Conservation (phyloP, 2,888 invertebrate genomes). For the Coecobrya sp. region DNA sequence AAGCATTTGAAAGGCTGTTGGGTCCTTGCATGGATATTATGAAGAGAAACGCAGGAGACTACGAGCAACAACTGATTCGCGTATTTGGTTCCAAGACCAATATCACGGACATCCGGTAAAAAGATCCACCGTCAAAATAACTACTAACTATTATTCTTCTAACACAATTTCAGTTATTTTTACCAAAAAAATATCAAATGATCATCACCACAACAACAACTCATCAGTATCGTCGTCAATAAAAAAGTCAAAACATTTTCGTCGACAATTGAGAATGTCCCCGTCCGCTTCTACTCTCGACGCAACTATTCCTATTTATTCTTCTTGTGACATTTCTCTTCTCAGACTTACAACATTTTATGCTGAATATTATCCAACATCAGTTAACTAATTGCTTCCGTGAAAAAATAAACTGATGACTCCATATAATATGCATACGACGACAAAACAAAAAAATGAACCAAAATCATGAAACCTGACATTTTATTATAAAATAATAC, state of each 20-base stretch:
- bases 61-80: conserved; percentile 97
- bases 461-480: neutral
- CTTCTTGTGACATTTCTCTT: no score
- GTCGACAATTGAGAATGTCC: no score
- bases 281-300: no score
- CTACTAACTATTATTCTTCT: neutral
- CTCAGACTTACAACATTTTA: no score
- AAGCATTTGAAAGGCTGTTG: conserved; percentile 98
- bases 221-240: neutral
- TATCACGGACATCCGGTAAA: conserved; percentile 97
- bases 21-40: conserved; percentile 99
- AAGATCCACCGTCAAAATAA: neutral
- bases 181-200: neutral
- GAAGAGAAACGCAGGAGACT: conserved; percentile 99
- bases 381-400: neutral
- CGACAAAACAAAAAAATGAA: neutral
- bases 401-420: neutral
- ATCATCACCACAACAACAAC: neutral
- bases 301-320: no score
- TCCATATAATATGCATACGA: neutral
- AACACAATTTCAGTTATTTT: neutral
- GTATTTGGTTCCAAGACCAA: conserved; percentile 98
- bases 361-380: no score
- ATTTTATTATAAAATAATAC: neutral
- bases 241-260: neutral